These are phyloP conservation scores for Pachyramphus minor DNA, from an alignment of 2,113 vertebrate genomes.

Conservation along the genomic window DNA sequence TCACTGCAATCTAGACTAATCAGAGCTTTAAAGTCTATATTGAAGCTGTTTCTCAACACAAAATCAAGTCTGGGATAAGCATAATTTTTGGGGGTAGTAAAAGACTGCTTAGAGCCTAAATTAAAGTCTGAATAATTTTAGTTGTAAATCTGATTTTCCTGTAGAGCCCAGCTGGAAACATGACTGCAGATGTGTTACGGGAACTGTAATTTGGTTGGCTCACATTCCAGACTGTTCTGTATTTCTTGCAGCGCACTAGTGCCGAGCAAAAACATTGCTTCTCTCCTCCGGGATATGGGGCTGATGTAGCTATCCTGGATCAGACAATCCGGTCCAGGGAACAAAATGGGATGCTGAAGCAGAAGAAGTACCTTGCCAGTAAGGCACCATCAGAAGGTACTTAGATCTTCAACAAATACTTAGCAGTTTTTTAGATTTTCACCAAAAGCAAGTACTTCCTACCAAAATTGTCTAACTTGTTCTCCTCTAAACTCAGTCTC, in stretches of 20 bases:
- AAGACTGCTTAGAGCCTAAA: constrained; percentile 7
- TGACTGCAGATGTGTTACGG: background rate
- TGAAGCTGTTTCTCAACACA: constrained; percentile 36
- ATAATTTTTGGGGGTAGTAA: background rate
- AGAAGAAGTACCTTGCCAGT: background rate
- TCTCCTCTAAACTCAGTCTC: background rate
- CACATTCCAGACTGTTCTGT: background rate
- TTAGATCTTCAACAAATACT: background rate
- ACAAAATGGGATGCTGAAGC: background rate
- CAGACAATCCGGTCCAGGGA: background rate
- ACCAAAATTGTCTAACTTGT: background rate
- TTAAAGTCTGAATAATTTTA: constrained; percentile 25
- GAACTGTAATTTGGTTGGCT: background rate
- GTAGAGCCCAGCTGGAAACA: background rate
- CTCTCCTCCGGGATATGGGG: background rate
- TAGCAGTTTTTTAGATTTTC: background rate
- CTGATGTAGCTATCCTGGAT: background rate
- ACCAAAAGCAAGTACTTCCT: background rate
- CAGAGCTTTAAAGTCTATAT: background rate
- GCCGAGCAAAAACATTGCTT: background rate
- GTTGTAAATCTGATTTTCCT: constrained; percentile 14
- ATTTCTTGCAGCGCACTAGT: background rate
- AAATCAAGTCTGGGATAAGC: constrained; percentile 20
- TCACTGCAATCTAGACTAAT: background rate
- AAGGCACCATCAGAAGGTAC: background rate